A percentile compares a stretch with the other conserved stretches of the same genome.
These are phyloP conservation scores for Cardiocondyla obscurior DNA, from an alignment of 1,140 invertebrate genomes.

Conservation along the genomic window DNA sequence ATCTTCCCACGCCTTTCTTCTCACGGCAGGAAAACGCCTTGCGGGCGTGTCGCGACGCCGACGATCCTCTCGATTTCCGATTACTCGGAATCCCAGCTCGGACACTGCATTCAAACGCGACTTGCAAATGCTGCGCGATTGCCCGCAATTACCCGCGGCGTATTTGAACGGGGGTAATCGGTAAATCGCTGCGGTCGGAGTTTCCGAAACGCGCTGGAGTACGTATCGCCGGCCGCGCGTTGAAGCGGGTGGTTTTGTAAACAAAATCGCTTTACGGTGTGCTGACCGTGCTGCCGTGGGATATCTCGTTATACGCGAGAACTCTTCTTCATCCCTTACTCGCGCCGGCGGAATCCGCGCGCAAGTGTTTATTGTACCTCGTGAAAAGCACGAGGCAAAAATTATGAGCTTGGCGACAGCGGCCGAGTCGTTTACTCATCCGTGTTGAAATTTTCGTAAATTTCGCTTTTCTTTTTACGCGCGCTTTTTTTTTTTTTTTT, in stretches of 20 bases:
- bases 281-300: background rate
- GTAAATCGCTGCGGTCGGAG: conserved; percentile 15
- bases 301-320: background rate
- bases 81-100: background rate
- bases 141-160: background rate
- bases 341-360: background rate
- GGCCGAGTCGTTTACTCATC: background rate
- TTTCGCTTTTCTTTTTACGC: background rate
- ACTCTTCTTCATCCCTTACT: too few relatives aligned
- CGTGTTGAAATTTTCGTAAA: background rate
- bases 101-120: background rate
- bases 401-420: background rate
- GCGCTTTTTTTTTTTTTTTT: background rate
- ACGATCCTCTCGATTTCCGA: background rate
- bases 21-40: conserved; percentile 32
- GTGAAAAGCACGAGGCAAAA: background rate
- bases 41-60: background rate
- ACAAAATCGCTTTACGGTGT: background rate
- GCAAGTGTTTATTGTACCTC: background rate
- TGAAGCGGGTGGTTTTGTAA: background rate
- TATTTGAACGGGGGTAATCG: background rate
- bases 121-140: background rate
- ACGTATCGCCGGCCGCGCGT: background rate
- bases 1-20: background rate
- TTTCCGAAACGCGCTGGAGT: conserved; percentile 19